These are phyloP conservation scores for Gasterosteus aculeatus DNA, from an alignment of 2,113 vertebrate genomes.

Conservation along the genomic window DNA sequence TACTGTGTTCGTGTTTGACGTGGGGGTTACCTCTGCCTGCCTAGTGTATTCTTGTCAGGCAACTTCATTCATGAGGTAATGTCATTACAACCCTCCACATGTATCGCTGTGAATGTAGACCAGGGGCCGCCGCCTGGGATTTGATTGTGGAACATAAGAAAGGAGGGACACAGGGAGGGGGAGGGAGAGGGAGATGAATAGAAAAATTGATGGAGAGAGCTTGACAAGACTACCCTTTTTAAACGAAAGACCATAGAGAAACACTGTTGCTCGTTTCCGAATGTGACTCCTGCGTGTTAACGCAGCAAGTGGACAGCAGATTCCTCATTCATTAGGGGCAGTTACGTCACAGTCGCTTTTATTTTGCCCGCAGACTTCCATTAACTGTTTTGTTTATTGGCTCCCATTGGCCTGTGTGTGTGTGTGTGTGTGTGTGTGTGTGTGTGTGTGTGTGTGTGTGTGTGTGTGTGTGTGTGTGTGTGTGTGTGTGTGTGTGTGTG, in stretches of 20 bases:
- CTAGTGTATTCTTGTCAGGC: constrained; percentile 51
- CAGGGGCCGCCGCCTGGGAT: constrained; percentile 53
- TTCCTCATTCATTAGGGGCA: background rate
- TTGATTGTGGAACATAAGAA: constrained; percentile 64
- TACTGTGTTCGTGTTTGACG: background rate
- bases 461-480: background rate
- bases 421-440: constrained; percentile 4
- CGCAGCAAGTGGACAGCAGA: constrained; percentile 12
- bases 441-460: background rate
- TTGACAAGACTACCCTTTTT: constrained; percentile 44
- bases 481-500: constrained; percentile 3
- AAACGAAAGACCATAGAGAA: constrained; percentile 31
- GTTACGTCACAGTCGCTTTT: constrained; percentile 15
- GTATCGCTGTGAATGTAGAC: constrained; percentile 54
- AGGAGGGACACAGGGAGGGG: constrained; percentile 5
- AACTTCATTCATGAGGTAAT: constrained; percentile 69
- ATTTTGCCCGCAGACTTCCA: constrained; percentile 13
- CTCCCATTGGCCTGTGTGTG: constrained; percentile 7
- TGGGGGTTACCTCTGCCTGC: constrained; percentile 19
- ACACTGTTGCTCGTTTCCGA: constrained; percentile 35
- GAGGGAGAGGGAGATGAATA: constrained; percentile 45
- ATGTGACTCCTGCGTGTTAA: constrained; percentile 26
- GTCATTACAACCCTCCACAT: constrained; percentile 53
- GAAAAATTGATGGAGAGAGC: constrained; percentile 61
- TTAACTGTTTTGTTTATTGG: constrained; percentile 3